Conservation (phyloP, 2,113 vertebrate species). For the Cariama cristata region DNA sequence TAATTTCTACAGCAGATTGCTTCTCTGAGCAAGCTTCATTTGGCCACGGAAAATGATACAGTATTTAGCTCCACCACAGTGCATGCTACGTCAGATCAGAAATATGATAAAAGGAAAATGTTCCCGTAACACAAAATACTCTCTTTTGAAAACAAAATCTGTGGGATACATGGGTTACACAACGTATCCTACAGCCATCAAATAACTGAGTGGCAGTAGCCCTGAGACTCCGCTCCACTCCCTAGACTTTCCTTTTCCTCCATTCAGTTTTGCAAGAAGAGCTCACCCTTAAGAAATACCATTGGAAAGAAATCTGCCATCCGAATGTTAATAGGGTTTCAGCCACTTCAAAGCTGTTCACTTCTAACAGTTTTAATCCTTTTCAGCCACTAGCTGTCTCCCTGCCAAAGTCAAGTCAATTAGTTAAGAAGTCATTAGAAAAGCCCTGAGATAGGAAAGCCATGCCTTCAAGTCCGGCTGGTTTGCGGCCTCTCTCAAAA, state of each 20-base stretch:
- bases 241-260: neutral
- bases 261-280: conserved; percentile 38
- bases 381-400: conserved; percentile 67
- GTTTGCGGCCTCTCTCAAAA: conserved; percentile 1
- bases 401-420: conserved; percentile 66
- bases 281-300: conserved; percentile 59
- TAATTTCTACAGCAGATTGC: conserved; percentile 8
- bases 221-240: neutral
- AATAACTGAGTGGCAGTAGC: neutral
- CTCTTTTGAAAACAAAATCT: neutral
- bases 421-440: conserved; percentile 75
- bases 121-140: neutral
- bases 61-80: neutral
- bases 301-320: conserved; percentile 54
- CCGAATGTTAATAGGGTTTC: conserved; percentile 69
- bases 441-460: conserved; percentile 56
- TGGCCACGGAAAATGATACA: neutral
- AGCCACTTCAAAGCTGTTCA: conserved; percentile 73
- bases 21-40: neutral
- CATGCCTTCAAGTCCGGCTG: conserved; percentile 31
- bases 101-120: conserved; percentile 20
- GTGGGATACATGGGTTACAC: neutral
- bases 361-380: conserved; percentile 69
- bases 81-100: neutral
- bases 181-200: neutral